Evolutionary conservation across 2,113 vertebrate species (phyloP), one percentile per base, ranked within the genome.

Genomic region (Perognathus longimembris): DNA sequence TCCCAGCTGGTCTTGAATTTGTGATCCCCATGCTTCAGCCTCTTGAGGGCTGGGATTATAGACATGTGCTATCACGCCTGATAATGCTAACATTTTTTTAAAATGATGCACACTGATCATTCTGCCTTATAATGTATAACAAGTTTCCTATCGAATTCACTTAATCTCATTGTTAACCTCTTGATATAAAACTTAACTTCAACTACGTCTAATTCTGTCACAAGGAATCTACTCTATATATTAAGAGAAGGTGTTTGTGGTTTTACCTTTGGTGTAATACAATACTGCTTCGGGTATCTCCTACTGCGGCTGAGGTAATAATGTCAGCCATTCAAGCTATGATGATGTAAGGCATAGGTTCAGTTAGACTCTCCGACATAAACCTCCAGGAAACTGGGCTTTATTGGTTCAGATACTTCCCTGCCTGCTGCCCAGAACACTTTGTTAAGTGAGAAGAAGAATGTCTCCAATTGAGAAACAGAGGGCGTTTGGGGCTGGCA

Each of bases 361-460:
- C 85, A 91, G 93, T 84, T 83, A 88, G 86, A 79, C 86, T 91
- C 26, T 71, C 89, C 78, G 75, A 92, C 50, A 40, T 42, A 90
- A 91, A 95, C 95, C 83, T 96, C 94, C 66, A 67, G 66, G 94
- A 94, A 95, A 92, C 74, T 11, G 71, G 74, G 85, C 85, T 97
- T 95, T 95, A 96, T 96, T 96, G 85, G 87, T 93, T 86, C 92
- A 95, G 96, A 95, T 89, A 89, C 88, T 97, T 93, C 83, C 95
- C 94, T 96, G 95, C 92, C 94, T 96, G 89, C 71, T 97, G 95
- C 92, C 89, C 89, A 94, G 94, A 96, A 94, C 94, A 96, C 91
- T 96, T 94, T 91, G 95, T 97, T 97, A 97, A 96, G 84, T 96
- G 95, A 96, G 94, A 91, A 84, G 89, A 95, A 96, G 95, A 96